Base-by-base conservation (phyloP, 2,797 vertebrate species). In the Rousettus madagascariensis region DNA sequence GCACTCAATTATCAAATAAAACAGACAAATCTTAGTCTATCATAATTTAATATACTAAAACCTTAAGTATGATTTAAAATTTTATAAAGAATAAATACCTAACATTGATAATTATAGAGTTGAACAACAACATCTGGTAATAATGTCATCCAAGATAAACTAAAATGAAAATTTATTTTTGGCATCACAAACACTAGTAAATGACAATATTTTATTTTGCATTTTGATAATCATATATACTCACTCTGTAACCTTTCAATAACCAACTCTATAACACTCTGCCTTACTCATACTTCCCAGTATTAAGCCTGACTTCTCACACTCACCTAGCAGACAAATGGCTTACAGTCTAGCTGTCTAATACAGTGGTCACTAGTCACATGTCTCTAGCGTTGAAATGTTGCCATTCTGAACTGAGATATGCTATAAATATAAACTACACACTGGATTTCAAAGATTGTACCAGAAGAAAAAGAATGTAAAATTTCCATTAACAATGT, bases 21-120 rank as follows among this genome's bases (percentile, higher is more conserved):
- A 95, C 53, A 43, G 36, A 79, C 5, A 79, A 77, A 90, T 63
- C 55, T 79, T 69, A 90, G 46, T 80, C 84, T 77, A 65, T 38
- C 28, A 69, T 5, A 91, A n/a, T 55, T 94, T 17, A 59, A 86
- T 87, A 51, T 72, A 63, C 36, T 84, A 87, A 85, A 95, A 85
- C 57, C 36, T 49, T 71, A 79, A 7, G 30, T 85, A 68, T 92
- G 77, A 94, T 86, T 90, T 65, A 69, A 94, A 95, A 91, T 16
- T 72, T 75, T 83, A 43, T n/a, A 53, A 36, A 74, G 15, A 12
- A 69, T 86, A 94, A 93, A 59, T 68, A 53, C 68, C 9, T 79
- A 96, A 93, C 28, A 26, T 51, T 86, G n/a, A 19, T 78, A 91
- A 87, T 53, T 84, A 92, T 0, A 91, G 41, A 61, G 13, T 20